phyloP scores from a whole-genome alignment of 2,113 vertebrate species.

The Psilopsiagon aurifrons region DNA sequence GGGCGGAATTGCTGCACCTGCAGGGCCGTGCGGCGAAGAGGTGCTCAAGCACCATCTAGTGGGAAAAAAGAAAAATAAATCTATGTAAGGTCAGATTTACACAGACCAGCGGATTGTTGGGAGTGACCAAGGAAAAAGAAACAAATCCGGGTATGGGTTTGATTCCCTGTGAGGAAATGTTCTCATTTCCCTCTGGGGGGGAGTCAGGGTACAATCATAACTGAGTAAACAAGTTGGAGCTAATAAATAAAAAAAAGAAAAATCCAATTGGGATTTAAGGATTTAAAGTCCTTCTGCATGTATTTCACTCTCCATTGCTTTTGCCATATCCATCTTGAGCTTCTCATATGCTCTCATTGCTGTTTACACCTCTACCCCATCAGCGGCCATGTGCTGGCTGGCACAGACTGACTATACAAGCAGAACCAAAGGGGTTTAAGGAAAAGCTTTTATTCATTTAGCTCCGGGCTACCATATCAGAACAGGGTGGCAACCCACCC shows the following conservation, averaged over 20 bases:
- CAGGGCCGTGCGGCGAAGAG: neutral
- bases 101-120: rapidly evolving
- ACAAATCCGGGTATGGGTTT: rapidly evolving
- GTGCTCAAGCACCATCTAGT: slow-evolving; percentile 63
- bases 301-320: neutral
- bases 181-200: neutral
- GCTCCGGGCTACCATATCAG: rapidly evolving
- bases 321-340: neutral
- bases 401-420: neutral
- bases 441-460: neutral
- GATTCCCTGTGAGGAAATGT: neutral
- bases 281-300: neutral
- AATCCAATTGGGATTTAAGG: neutral
- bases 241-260: neutral
- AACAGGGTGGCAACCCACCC: neutral
- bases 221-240: neutral
- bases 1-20: neutral
- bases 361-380: neutral
- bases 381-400: neutral
- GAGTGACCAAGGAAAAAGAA: neutral
- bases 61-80: neutral
- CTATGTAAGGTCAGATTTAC: neutral
- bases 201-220: neutral
- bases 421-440: neutral
- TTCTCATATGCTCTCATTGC: neutral